Conservation (phyloP, 2,797 vertebrate genomes). For the Rhabdomys pumilio region DNA sequence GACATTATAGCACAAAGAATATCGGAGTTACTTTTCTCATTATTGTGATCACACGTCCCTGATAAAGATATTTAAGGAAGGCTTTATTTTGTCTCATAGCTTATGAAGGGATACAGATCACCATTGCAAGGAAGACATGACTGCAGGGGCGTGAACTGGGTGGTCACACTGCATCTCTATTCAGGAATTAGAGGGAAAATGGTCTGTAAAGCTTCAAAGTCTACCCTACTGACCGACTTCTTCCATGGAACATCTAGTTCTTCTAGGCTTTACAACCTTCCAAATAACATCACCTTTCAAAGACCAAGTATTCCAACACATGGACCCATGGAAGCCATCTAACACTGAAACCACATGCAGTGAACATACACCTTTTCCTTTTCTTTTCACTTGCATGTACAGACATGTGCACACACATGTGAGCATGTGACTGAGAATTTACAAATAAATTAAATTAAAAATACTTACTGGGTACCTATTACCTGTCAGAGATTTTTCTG, state of each 20-base stretch:
- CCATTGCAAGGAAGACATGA: neutral
- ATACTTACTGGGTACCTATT: neutral
- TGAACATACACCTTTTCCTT: neutral
- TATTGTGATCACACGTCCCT: neutral
- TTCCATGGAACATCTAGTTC: neutral
- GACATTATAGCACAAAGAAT: neutral
- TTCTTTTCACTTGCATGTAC: neutral
- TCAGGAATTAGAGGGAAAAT: neutral
- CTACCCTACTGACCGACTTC: neutral
- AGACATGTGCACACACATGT: neutral
- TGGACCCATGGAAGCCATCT: neutral
- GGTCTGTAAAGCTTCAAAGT: neutral
- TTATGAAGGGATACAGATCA: neutral
- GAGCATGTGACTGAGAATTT: neutral
- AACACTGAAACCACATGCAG: neutral
- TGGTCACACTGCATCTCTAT: neutral
- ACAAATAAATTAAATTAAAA: slow-evolving; percentile 22
- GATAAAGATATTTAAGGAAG: neutral
- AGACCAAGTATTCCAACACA: neutral
- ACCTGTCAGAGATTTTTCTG: neutral
- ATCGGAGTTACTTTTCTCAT: neutral
- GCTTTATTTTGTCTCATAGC: neutral
- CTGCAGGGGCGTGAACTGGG: neutral
- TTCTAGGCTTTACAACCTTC: neutral
- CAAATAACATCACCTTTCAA: neutral